These are phyloP conservation scores for Zootermopsis nevadensis DNA, from an alignment of 2,888 invertebrate species.

Conservation along the genomic window DNA sequence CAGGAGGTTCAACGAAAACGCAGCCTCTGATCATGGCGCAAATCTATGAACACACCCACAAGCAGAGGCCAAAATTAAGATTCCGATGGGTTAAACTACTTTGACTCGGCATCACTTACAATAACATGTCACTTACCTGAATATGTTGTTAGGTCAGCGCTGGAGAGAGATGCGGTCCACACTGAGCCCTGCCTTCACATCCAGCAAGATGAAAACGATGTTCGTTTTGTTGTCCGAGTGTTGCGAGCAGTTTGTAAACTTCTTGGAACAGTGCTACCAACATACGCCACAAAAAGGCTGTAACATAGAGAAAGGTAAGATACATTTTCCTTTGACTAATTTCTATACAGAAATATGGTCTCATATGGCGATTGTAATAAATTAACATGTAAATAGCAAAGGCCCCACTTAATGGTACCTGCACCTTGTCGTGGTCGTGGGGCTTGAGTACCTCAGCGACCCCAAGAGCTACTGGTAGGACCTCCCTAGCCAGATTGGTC, in stretches of 20 bases:
- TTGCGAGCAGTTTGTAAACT: not conserved
- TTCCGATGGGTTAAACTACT: not conserved
- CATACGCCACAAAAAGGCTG: not conserved
- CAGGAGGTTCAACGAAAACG: too few species aligned
- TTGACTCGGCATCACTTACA: not conserved
- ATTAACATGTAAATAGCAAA: not conserved
- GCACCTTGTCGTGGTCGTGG: too few species aligned
- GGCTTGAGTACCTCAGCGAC: too few species aligned
- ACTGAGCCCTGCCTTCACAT: constrained; percentile 45
- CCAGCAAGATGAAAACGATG: constrained; percentile 39
- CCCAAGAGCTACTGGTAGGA: too few species aligned
- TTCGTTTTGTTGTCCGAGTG: constrained; percentile 30
- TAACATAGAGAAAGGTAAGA: not conserved
- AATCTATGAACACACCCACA: too few species aligned
- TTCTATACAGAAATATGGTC: not conserved
- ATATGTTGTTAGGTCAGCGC: constrained; percentile 25
- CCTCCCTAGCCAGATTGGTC: too few species aligned
- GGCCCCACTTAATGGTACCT: too few species aligned
- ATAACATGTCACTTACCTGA: not conserved
- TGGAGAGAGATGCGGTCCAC: constrained; percentile 37
- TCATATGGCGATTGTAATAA: too few species aligned
- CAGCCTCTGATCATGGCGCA: too few species aligned
- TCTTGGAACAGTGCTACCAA: not conserved
- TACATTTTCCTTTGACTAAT: not conserved
- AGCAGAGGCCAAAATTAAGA: too few species aligned